Evolutionary conservation across 2,888 invertebrate genomes (phyloP), one percentile per base, ranked within the genome.

Genomic region (Flexamia atlantica): DNA sequence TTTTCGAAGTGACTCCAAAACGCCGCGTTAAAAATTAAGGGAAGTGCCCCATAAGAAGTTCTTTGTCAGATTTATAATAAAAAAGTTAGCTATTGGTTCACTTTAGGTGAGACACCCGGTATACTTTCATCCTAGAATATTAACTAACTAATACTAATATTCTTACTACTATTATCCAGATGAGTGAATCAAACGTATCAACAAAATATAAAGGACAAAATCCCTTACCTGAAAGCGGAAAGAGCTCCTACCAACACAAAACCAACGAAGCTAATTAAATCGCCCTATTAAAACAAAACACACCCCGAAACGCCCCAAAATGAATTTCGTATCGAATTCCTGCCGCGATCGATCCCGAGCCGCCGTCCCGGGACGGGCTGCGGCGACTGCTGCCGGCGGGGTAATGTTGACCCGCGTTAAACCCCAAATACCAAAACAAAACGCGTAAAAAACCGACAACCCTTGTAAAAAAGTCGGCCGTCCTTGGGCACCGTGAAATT

Each of bases 391-490:
- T 20, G 42, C 1, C 40, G 20, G 17, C 28, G 42, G 42, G 28
- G 76, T 76, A 42, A 42, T 40, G 20, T 25, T 36, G 72, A 72
- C 72, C 42, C 42, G 76, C 76, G 76, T 50, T 28, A 76, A 79
- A 79, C 82, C 82, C 74, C 82, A 83, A 82, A 83, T 53, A 57
- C 57, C 82, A 53, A 83, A 74, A 83, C 57, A 72, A 74, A 83
- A 42, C 53, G 20, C 32, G 79, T 79, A 83, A 72, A 83, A 74
- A 74, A 57, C 57, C 3, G 68, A 14, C 79, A 80, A 83, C 83
- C 80, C 80, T 80, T 83, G 83, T 79, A 70, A 80, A 79, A 83
- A 83, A 80, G 32, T 79, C 64, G 79, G 79, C 46, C 36, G 57
- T 79, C 79, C 32, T 36, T 64, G n/a, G 79, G 79, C 14, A 46